Evolutionary conservation across 1,140 invertebrate genomes (phyloP).

Genomic region (Neodiprion fabricii): DNA sequence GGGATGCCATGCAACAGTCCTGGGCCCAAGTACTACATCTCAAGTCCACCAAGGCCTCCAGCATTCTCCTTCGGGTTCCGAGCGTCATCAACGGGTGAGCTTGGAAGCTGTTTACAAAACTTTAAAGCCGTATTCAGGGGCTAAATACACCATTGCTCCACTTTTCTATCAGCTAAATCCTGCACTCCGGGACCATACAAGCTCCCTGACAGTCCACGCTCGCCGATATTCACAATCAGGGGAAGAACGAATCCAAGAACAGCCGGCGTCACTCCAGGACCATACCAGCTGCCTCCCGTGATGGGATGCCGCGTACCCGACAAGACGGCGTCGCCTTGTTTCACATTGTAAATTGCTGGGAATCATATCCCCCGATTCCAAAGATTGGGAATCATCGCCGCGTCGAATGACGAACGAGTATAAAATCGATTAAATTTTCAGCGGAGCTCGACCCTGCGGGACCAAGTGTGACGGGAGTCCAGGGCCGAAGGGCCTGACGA

Average conservation of each 20-base stretch:
- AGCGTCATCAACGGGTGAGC: background rate
- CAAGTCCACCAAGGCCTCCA: conserved; percentile 1
- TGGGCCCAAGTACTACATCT: conserved; percentile 46
- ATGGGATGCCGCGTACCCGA: conserved; percentile 11
- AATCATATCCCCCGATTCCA: too few relatives aligned
- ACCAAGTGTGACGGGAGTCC: conserved; percentile 16
- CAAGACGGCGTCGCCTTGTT: conserved; percentile 29
- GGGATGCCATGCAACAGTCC: conserved; percentile 28
- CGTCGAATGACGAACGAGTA: background rate
- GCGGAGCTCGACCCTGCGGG: conserved; percentile 17
- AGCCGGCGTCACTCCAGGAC: conserved; percentile 33
- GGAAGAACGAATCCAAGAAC: conserved; percentile 30
- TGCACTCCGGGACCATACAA: conserved; percentile 38
- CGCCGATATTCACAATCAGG: conserved; percentile 38
- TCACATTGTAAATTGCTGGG: conserved; percentile 35
- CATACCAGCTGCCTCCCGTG: conserved; percentile 32
- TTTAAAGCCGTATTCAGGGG: background rate
- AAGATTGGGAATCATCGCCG: background rate
- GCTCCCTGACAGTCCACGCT: conserved; percentile 23
- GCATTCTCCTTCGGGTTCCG: conserved; percentile 39
- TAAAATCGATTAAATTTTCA: conserved; percentile 18
- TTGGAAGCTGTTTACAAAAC: background rate
- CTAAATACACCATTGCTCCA: background rate
- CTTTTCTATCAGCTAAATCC: background rate
- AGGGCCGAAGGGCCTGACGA: conserved; percentile 21